Evolutionary conservation across 37 sponge, comb jelly and placozoan genomes (phyloP).

Genomic region (Cladorhizidae sp.): DNA sequence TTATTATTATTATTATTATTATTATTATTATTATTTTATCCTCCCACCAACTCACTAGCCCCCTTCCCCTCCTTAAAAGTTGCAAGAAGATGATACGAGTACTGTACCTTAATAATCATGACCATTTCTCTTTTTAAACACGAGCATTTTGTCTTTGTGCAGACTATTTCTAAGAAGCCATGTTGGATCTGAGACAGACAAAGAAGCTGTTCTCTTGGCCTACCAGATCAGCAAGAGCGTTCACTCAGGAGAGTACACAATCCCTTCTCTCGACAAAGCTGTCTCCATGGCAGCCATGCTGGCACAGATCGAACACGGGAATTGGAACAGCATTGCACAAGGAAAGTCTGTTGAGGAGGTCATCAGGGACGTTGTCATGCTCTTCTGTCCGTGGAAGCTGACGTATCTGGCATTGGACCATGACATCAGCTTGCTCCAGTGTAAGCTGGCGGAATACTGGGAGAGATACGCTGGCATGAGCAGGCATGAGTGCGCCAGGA

Average conservation of each 20-base stretch:
- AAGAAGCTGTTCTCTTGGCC: slow-evolving; percentile 42
- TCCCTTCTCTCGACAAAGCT: slow-evolving; percentile 10
- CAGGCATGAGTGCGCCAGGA: slow-evolving; percentile 23
- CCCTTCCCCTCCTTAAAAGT: neutral
- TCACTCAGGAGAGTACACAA: slow-evolving; percentile 24
- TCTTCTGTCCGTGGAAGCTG: slow-evolving; percentile 39
- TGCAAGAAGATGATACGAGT: no score
- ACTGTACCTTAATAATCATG: no score
- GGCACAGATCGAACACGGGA: slow-evolving; percentile 63
- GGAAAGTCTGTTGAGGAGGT: neutral
- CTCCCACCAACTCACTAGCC: neutral
- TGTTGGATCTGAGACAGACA: slow-evolving; percentile 44
- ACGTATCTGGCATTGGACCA: slow-evolving; percentile 39
- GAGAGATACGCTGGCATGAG: slow-evolving; percentile 11
- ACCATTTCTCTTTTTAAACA: no score
- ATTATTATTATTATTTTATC: no score
- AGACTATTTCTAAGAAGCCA: slow-evolving; percentile 25
- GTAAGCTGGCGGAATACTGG: slow-evolving; percentile 43
- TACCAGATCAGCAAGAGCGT: slow-evolving; percentile 51
- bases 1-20: no score
- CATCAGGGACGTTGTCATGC: slow-evolving; percentile 30
- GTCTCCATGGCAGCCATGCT: slow-evolving; percentile 48
- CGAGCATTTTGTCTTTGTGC: no score
- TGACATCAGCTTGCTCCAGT: slow-evolving; percentile 35
- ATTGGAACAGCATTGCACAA: slow-evolving; percentile 7